A percentile compares a stretch with the other conserved stretches of the same genome.
Conservation (phyloP, 2,113 vertebrate genomes). For the Hirundichthys speculiger region DNA sequence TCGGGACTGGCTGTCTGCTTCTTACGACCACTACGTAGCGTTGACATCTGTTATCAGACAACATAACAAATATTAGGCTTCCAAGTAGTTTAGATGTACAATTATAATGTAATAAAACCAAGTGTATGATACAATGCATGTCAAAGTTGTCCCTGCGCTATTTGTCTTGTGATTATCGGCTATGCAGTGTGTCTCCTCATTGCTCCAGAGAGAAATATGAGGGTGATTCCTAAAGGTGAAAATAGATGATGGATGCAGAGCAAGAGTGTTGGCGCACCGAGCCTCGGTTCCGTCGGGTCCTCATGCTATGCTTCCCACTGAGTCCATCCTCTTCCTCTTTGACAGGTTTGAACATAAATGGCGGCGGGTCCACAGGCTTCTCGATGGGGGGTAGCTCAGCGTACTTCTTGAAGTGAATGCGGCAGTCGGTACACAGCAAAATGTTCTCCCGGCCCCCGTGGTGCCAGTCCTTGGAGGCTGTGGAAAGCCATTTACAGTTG, state of each 20-base stretch:
- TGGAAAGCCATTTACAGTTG: constrained; percentile 67
- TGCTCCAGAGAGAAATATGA: constrained; percentile 13
- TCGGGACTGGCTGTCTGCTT: constrained; percentile 97
- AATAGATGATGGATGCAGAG: constrained; percentile 33
- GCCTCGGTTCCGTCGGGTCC: constrained; percentile 96
- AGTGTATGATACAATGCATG: too few species aligned
- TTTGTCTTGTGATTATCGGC: neutral
- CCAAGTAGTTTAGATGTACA: neutral
- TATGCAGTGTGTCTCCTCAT: constrained; percentile 4
- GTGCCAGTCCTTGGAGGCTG: constrained; percentile 99
- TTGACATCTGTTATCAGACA: constrained; percentile 89
- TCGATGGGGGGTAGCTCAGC: constrained; percentile 98
- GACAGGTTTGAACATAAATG: constrained; percentile 99
- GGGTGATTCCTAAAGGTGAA: constrained; percentile 43
- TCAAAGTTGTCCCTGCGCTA: neutral
- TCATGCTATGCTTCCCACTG: constrained; percentile 99
- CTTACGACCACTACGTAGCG: constrained; percentile 97
- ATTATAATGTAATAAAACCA: neutral
- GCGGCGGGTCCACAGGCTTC: constrained; percentile 97
- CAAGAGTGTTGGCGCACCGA: constrained; percentile 81
- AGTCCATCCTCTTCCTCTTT: constrained; percentile 99
- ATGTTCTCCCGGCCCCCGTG: constrained; percentile 98
- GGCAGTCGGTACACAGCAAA: constrained; percentile 95
- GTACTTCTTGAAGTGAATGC: constrained; percentile 99
- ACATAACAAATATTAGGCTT: neutral